Evolutionary conservation across 1,140 invertebrate species (phyloP).

Genomic region (Bilobella aurantiaca): DNA sequence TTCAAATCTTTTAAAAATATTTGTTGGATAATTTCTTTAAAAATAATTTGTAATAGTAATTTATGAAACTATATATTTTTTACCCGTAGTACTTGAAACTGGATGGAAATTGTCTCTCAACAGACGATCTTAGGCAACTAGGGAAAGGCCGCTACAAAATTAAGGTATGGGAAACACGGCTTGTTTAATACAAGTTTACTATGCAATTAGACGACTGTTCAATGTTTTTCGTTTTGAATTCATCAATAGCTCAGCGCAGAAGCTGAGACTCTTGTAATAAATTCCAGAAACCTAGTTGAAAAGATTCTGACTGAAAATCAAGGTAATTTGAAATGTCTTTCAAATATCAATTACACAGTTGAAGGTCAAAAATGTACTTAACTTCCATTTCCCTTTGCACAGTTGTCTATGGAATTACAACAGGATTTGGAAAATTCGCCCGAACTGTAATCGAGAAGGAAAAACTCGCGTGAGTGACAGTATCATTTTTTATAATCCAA

Average conservation of each 20-base stretch:
- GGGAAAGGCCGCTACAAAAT: conserved; percentile 51
- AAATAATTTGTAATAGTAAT: too few relatives aligned
- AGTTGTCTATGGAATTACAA: conserved; percentile 65
- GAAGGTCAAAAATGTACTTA: neutral
- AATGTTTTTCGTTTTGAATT: too few relatives aligned
- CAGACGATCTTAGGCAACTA: conserved; percentile 50
- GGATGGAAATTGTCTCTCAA: conserved; percentile 50
- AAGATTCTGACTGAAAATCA: conserved; percentile 52
- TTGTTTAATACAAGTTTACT: neutral
- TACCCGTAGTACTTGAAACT: conserved; percentile 44
- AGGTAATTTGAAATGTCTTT: conserved; percentile 40
- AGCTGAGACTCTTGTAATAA: conserved; percentile 46
- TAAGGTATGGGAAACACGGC: conserved; percentile 38
- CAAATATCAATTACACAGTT: too few relatives aligned
- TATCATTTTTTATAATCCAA: neutral
- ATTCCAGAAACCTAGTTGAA: conserved; percentile 50
- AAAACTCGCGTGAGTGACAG: conserved; percentile 49
- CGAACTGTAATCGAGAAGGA: conserved; percentile 49
- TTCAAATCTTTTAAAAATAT: too few relatives aligned
- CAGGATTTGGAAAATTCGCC: conserved; percentile 67
- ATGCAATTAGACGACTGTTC: neutral
- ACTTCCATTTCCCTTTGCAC: conserved; percentile 35
- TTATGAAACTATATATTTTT: neutral
- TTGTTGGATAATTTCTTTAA: too few relatives aligned
- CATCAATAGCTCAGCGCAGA: conserved; percentile 35